phyloP scores from a whole-genome alignment of 1,140 invertebrate genomes.

The Scaptodrosophila lebanonensis region DNA sequence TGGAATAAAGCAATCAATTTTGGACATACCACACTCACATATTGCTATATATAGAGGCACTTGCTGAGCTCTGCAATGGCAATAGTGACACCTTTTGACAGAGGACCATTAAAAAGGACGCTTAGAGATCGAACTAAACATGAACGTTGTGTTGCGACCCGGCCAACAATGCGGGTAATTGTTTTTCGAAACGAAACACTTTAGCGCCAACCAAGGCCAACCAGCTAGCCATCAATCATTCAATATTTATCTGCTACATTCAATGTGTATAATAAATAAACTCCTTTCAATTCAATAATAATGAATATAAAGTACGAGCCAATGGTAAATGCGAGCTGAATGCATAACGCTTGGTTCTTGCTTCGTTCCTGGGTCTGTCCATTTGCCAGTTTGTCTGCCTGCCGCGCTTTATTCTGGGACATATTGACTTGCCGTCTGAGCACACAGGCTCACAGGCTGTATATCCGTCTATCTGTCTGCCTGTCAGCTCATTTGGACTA shows the following conservation, averaged over 20 bases:
- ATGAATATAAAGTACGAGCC: slow-evolving; percentile 24
- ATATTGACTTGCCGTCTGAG: too few relatives aligned
- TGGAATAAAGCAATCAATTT: slow-evolving; percentile 72
- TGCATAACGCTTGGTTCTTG: slow-evolving; percentile 9
- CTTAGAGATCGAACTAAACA: neutral
- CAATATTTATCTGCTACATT: slow-evolving; percentile 34
- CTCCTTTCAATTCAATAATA: slow-evolving; percentile 34
- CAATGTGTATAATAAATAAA: slow-evolving; percentile 55
- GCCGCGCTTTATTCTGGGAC: too few relatives aligned
- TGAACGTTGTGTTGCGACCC: slow-evolving; percentile 11
- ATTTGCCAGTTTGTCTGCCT: too few relatives aligned
- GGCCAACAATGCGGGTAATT: slow-evolving; percentile 52
- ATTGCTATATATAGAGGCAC: neutral
- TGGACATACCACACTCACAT: neutral
- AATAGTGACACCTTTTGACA: slow-evolving; percentile 68
- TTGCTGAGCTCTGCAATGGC: neutral
- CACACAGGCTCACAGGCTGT: too few relatives aligned
- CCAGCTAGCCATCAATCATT: slow-evolving; percentile 26
- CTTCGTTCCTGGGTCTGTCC: too few relatives aligned
- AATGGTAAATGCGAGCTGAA: neutral
- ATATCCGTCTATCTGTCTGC: too few relatives aligned
- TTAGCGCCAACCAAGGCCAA: slow-evolving; percentile 36
- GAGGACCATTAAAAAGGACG: slow-evolving; percentile 13
- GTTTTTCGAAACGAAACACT: slow-evolving; percentile 62
- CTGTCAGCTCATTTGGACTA: slow-evolving; percentile 32